Conservation (phyloP, 2,888 invertebrate genomes). For the Ectemnius cavifrons region DNA sequence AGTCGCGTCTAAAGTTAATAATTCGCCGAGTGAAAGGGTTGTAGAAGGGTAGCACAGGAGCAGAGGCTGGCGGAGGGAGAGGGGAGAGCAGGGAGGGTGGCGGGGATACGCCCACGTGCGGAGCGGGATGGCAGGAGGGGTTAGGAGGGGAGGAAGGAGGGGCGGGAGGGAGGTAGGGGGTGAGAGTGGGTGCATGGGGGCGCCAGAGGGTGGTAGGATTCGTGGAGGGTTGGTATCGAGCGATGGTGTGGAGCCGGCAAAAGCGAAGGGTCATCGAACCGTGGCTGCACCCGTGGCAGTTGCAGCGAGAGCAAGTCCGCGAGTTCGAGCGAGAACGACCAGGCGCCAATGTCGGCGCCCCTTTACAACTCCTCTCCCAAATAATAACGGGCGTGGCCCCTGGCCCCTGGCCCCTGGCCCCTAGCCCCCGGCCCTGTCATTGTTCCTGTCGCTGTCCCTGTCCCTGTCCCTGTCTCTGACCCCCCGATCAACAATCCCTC, state of each 20-base stretch:
- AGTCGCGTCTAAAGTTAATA: too few relatives aligned
- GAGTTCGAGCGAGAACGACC: conserved; percentile 18
- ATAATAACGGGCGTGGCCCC: conserved; percentile 54
- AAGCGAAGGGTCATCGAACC: conserved; percentile 52
- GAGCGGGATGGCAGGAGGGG: too few relatives aligned
- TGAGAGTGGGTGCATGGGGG: background rate
- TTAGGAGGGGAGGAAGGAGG: conserved; percentile 1
- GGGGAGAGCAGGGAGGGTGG: too few relatives aligned
- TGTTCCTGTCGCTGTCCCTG: background rate
- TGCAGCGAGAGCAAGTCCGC: conserved; percentile 39
- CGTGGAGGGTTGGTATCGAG: conserved; percentile 46
- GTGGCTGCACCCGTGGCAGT: conserved; percentile 34
- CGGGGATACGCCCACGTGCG: too few relatives aligned
- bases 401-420: background rate
- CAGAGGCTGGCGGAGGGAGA: too few relatives aligned
- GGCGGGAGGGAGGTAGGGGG: background rate
- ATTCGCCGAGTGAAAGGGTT: too few relatives aligned
- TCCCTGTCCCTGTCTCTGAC: conserved; percentile 14
- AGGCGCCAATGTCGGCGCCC: conserved; percentile 37
- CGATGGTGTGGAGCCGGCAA: conserved; percentile 50
- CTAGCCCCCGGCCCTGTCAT: too few relatives aligned
- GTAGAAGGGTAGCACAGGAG: too few relatives aligned
- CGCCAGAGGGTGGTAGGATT: conserved; percentile 31
- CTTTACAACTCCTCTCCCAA: conserved; percentile 47
- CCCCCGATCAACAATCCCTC: conserved; percentile 17